These are phyloP conservation scores for Pocillopora verrucosa DNA, from an alignment of 64 coral and sea anemone species.

Conservation along the genomic window DNA sequence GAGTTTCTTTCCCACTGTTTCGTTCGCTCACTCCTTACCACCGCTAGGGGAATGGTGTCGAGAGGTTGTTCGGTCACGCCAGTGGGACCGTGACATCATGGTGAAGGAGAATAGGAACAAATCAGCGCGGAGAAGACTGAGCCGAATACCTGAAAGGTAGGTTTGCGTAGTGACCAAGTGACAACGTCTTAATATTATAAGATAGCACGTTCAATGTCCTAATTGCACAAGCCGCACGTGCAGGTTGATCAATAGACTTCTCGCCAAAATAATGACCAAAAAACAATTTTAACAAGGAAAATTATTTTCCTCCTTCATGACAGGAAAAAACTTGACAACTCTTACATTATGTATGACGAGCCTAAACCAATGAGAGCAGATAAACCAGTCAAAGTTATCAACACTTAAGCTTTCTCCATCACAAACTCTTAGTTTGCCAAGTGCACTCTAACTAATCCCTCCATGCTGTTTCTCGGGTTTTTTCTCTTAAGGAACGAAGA, in stretches of 20 bases:
- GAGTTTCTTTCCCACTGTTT: constrained; percentile 89
- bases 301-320: too few relatives aligned
- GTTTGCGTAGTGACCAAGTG: not conserved
- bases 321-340: too few relatives aligned
- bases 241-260: too few relatives aligned
- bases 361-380: too few relatives aligned
- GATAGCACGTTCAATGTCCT: not conserved
- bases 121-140: constrained; percentile 49
- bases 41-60: constrained; percentile 96
- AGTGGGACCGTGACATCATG: constrained; percentile 87
- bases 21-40: constrained; percentile 93
- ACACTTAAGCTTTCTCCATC: too few relatives aligned
- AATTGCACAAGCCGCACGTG: too few relatives aligned
- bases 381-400: too few relatives aligned
- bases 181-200: not conserved
- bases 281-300: too few relatives aligned
- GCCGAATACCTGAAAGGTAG: constrained; percentile 61
- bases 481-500: constrained; percentile 33
- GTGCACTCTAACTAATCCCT: too few relatives aligned
- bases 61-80: constrained; percentile 84
- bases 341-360: too few relatives aligned
- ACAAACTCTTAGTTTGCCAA: too few relatives aligned
- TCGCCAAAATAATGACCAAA: too few relatives aligned
- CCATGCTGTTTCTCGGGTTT: not conserved
- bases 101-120: constrained; percentile 84